Conservation (phyloP, 2,888 invertebrate genomes). For the Andrena bicolor region DNA sequence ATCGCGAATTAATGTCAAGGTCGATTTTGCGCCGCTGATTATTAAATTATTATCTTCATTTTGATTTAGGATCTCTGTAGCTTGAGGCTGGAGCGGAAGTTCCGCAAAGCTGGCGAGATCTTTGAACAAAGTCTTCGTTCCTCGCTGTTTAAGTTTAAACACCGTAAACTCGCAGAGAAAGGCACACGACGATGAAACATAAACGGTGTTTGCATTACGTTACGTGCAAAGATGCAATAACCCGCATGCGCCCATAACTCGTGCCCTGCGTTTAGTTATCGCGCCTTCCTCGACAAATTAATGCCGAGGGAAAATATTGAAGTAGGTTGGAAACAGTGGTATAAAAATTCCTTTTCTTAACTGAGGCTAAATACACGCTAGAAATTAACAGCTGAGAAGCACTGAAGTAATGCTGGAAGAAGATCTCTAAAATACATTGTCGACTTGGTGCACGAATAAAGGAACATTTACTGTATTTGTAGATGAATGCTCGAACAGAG, state of each 20-base stretch:
- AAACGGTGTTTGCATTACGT: conserved; percentile 17
- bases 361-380: neutral
- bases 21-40: neutral
- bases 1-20: conserved; percentile 13
- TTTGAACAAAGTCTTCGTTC: neutral
- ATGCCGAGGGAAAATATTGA: neutral
- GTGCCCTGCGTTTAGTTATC: conserved; percentile 11
- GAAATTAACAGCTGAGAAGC: neutral
- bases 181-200: neutral
- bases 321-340: neutral
- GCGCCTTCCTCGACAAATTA: conserved; percentile 13
- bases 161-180: neutral
- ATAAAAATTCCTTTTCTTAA: neutral
- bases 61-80: neutral
- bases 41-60: neutral
- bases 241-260: conserved; percentile 6
- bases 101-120: neutral
- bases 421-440: neutral
- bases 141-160: neutral
- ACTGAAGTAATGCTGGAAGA: neutral
- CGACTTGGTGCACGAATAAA: neutral
- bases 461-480: neutral
- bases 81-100: neutral
- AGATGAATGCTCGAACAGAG: neutral
- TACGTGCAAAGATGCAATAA: conserved; percentile 16